These are phyloP conservation scores for Lycaena phlaeas DNA, from an alignment of 2,888 invertebrate genomes.

Conservation along the genomic window DNA sequence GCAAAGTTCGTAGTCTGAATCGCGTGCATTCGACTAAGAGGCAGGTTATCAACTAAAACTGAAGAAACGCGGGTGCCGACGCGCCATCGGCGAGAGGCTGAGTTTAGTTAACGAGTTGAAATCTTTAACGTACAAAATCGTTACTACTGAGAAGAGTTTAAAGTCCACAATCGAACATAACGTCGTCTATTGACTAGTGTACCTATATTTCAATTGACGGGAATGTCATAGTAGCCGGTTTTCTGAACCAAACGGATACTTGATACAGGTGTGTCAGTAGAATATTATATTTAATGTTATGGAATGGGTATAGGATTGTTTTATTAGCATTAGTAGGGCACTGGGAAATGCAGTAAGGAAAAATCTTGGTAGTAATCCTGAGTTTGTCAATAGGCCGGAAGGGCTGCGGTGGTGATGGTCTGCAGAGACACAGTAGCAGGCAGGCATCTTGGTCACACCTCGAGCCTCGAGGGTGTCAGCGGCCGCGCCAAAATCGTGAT, in stretches of 20 bases:
- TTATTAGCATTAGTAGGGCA: too few species aligned
- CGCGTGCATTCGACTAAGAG: constrained; percentile 41
- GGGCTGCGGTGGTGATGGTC: too few species aligned
- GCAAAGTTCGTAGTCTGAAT: not conserved
- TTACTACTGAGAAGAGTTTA: not conserved
- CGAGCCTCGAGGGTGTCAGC: too few species aligned
- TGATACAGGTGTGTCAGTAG: constrained; percentile 20
- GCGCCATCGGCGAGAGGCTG: constrained; percentile 39
- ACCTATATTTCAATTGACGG: constrained; percentile 18
- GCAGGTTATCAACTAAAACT: constrained; percentile 31
- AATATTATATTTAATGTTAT: constrained; percentile 7
- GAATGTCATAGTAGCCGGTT: constrained; percentile 24
- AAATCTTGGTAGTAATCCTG: too few species aligned
- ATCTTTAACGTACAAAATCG: not conserved
- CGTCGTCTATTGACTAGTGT: not conserved
- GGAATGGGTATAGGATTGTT: too few species aligned
- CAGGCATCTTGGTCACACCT: too few species aligned
- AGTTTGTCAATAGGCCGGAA: too few species aligned
- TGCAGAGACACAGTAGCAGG: too few species aligned
- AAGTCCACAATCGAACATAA: not conserved
- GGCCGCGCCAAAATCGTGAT: too few species aligned
- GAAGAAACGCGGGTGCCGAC: constrained; percentile 17
- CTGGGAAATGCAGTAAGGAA: too few species aligned
- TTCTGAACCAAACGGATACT: constrained; percentile 23
- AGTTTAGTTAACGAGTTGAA: constrained; percentile 23